Base-by-base conservation (phyloP, 2,797 vertebrate species). In the Gorsachius magnificus region DNA sequence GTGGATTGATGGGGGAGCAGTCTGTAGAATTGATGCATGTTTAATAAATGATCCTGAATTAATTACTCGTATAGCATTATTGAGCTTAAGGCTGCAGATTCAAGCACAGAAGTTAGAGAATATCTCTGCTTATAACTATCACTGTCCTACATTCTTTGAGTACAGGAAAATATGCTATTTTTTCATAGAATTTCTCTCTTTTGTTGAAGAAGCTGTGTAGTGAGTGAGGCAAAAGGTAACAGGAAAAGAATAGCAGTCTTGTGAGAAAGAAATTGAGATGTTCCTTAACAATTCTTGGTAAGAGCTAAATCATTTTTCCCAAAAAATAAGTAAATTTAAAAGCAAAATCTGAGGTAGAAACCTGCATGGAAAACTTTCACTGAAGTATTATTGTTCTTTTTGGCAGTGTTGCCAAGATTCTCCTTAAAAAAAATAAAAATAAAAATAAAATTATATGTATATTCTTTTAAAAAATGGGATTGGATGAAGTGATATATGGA, bases 31-130 rank as follows among this genome's bases (percentile, higher is more conserved):
- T 1, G 1, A 56, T 79, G 38, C 24, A 13, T 71, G 13, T 72
- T 94, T 92, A 77, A 61, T 84, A 79, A 91, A 53, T 79, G 56
- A 69, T 87, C 46, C 25, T 43, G 45, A 83, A 70, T 95, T 89
- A 93, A 87, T 95, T 90, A 43, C 41, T 77, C 5, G 0, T 69
- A 2, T 54, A 66, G 33, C 21, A 21, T 82, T 93, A 35, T 64
- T 80, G 36, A 87, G 14, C 24, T 83, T 69, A 65, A 74, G 35
- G 16, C 33, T 79, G 14, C 33, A 72, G 29, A 69, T 87, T 46
- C 35, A 69, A 53, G 36, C 33, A 69, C 43, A 33, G 41, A 83
- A 26, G 0, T 70, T 60, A 36, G 46, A 84, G 14, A 26, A 48
- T 38, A 16, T 2, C 0, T 81, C 19, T 53, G 29, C 16, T 9